Evolutionary conservation across 2,888 invertebrate genomes (phyloP), one percentile per base, ranked within the genome.

Genomic region (Drosophila paramelanica): DNA sequence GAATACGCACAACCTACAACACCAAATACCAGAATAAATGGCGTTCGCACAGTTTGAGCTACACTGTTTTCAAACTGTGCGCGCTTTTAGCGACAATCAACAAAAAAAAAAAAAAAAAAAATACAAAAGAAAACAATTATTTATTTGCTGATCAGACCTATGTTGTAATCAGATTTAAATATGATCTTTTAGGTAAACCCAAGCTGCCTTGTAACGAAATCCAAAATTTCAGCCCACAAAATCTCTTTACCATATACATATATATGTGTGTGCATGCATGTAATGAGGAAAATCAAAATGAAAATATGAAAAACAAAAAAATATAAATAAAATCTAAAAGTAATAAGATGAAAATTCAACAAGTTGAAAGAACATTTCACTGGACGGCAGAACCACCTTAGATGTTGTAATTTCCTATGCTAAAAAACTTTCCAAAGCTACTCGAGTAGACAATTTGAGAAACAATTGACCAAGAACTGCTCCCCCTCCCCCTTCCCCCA

Each of bases 351-450:
- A 25, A 50, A 51, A 62, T 51, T 56, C 27, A 50, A 73, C 46
- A 84, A 77, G 77, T 81, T 74, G 81, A 81, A 81, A 88, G 80
- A 77, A 88, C 88, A 79, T 86, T 88, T 88, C 85, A 85, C 89
- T 88, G 92, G 91, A 91, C 91, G 92, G 89, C 85, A 85, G 81
- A 90, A 92, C 91, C 91, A 91, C 91, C 92, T 91, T 92, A 90
- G 89, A 92, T 92, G 92, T 91, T 92, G 91, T 92, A 90, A 88
- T 81, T 78, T 79, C 80, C 83, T 83, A 72, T 79, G 56, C 73
- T 58, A 70, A 58, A 66, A 53, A 23, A 58, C 59, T 52, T 67
- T 61, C 60, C 52, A 59, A 69, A 66, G 41, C 76, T 71, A 59
- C 41, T 55, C 46, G 27, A 38, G 69, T 69, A 74, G 56, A 55